phyloP scores from a whole-genome alignment of 2,797 vertebrate species.

The Molossus molossus region DNA sequence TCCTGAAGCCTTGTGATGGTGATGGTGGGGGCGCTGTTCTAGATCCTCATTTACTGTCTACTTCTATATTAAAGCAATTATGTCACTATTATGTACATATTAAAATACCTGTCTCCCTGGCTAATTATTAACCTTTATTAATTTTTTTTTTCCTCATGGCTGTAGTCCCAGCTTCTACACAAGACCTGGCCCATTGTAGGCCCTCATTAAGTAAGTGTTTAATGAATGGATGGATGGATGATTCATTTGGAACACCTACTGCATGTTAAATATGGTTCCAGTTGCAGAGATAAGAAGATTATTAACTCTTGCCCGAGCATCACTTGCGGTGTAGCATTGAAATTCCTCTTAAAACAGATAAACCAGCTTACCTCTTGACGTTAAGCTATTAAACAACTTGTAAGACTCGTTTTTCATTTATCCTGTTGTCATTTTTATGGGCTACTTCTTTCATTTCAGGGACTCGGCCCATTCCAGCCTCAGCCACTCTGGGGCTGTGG shows the following conservation, averaged over 20 bases:
- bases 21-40: rapidly evolving
- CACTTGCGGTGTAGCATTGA: background rate
- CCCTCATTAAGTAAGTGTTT: background rate
- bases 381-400: constrained; percentile 59
- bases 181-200: background rate
- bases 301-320: constrained; percentile 20
- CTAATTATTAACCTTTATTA: background rate
- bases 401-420: constrained; percentile 64
- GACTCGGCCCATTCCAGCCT: constrained; percentile 22
- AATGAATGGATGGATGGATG: background rate
- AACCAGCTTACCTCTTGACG: constrained; percentile 61
- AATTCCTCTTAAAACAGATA: constrained; percentile 62
- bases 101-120: background rate
- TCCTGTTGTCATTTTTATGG: constrained; percentile 81
- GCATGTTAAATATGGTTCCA: background rate
- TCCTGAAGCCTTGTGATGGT: background rate
- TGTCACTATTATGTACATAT: background rate
- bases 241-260: background rate
- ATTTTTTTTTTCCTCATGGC: background rate
- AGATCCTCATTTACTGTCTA: background rate
- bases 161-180: background rate
- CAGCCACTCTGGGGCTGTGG: constrained; percentile 41
- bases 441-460: constrained; percentile 77
- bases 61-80: background rate
- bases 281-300: background rate